Evolutionary conservation across 2,888 invertebrate species (phyloP), one percentile per base, ranked within the genome.

Genomic region (Catocala nupta): DNA sequence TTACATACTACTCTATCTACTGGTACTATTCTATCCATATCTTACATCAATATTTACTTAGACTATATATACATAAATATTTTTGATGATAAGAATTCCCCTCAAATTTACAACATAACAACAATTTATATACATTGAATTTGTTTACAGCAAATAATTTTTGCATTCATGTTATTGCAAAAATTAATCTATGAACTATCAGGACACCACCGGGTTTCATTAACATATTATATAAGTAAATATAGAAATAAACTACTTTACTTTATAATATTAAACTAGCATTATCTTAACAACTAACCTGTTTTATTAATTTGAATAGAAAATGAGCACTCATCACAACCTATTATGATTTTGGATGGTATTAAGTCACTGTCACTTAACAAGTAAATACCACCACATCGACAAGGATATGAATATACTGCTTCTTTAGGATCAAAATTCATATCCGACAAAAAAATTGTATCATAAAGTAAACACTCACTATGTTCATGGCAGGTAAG

Each of bases 311-410:
- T 89, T 77, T 95, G 87, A 81, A 97, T 95, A 77, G 95, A 95
- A 86, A 97, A 96, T 55, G 97, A 97, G 89, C 97, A 97, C 87
- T 97, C 96, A 82, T 95, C 95, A 90, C 97, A 97, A 73, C 95
- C 95, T 74, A 96, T 93, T 74, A 95, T 84, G 81, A 95, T 90
- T 57, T 73, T 76, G 49, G 75, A 60, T 8, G 72, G 63, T 25
- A 73, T 57, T 39, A 60, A 67, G 44, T 84, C 83, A 76, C 53
- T 75, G 16, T 44, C 60, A 51, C 92, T 79, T 39, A 96, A 87
- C 42, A 88, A 76, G 85, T 96, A 96, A 55, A 87, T 82, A 44
- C 96, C 96, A 73, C 97, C 97, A 90, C 97, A 97, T 80, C 97
- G 95, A 83, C 97, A 97, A 10, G 88, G 91, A 84, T 96, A 96